phyloP scores from a whole-genome alignment of 2,888 invertebrate genomes.

The Labia minor region DNA sequence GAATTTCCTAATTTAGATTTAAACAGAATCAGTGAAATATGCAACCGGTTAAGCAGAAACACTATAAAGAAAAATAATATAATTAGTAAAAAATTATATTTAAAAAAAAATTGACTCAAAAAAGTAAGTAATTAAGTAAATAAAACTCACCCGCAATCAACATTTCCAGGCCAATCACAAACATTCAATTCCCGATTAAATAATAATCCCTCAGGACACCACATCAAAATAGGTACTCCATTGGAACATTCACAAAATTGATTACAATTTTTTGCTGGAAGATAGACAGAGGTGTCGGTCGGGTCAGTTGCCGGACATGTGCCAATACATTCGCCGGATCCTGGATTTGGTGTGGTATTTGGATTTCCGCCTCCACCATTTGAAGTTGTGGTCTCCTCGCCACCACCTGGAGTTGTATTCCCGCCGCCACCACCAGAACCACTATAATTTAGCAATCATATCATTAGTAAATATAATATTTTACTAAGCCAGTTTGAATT shows the following conservation, averaged over 20 bases:
- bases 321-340: neutral
- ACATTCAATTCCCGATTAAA: neutral
- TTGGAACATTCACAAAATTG: neutral
- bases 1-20: no score
- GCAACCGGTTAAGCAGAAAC: no score
- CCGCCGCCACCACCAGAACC: no score
- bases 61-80: no score
- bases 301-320: neutral
- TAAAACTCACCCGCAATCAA: neutral
- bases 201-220: neutral
- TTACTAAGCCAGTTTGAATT: no score
- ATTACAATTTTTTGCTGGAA: neutral
- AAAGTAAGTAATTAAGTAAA: no score
- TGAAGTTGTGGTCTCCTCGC: no score
- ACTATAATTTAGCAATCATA: no score
- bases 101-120: no score
- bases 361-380: neutral
- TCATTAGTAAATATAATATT: no score
- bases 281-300: neutral
- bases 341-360: neutral
- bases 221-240: neutral
- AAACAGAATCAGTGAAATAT: no score
- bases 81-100: neutral
- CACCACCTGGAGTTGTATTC: no score
- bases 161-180: neutral